A percentile compares a stretch with the other conserved stretches of the same genome.
Conservation (phyloP, 2,797 vertebrate species). For the Scyliorhinus canicula region DNA sequence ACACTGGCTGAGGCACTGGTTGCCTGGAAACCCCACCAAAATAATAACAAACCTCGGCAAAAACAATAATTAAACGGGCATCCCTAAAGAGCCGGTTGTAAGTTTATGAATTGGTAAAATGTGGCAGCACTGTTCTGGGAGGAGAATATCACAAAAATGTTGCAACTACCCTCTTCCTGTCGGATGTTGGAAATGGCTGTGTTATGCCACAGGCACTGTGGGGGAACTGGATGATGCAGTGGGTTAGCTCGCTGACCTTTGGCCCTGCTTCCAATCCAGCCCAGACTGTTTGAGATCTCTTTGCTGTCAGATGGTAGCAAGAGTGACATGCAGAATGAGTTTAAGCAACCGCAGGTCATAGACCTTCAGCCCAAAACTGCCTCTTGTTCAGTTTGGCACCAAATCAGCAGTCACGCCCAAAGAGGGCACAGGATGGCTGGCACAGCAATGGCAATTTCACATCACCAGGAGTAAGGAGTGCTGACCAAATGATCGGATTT, state of each 20-base stretch:
- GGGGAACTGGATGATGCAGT: neutral
- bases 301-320: neutral
- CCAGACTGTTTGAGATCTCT: neutral
- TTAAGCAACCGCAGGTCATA: neutral
- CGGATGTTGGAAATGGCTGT: neutral
- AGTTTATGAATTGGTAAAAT: neutral
- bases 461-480: neutral
- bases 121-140: neutral
- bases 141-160: neutral
- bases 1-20: neutral
- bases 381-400: neutral
- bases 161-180: neutral
- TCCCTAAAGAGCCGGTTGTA: neutral
- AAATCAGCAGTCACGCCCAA: neutral
- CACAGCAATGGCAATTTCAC: neutral
- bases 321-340: neutral
- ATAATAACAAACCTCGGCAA: neutral
- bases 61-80: neutral
- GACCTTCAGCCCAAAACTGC: neutral
- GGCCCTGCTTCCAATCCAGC: neutral
- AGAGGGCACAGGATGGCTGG: neutral
- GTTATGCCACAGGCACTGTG: neutral
- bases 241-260: neutral
- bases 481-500: neutral
- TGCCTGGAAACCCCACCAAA: neutral